Conservation (phyloP, 2,113 vertebrate species). For the Microtus ochrogaster region DNA sequence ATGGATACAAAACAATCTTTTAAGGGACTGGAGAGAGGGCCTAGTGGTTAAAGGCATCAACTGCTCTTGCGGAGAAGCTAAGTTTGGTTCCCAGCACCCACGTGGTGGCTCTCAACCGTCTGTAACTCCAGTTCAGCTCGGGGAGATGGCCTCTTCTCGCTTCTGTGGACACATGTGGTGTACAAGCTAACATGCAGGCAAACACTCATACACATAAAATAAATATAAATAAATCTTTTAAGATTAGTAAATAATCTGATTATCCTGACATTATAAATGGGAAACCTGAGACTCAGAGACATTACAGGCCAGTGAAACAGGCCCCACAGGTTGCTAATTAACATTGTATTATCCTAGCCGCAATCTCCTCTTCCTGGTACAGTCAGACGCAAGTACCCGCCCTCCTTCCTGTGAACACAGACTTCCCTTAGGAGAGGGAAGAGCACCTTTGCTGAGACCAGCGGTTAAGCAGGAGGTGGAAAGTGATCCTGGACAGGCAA, state of each 20-base stretch:
- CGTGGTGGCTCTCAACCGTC: not conserved
- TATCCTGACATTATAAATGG: not conserved
- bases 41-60: not conserved
- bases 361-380: not conserved
- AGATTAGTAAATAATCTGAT: not conserved
- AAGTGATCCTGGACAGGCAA: not conserved
- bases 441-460: not conserved
- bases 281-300: not conserved
- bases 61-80: not conserved
- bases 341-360: not conserved
- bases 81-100: not conserved
- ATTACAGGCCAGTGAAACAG: not conserved
- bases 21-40: not conserved
- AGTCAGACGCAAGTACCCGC: not conserved
- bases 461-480: not conserved
- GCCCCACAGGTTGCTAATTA: not conserved
- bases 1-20: not conserved
- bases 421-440: not conserved
- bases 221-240: not conserved
- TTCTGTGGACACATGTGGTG: not conserved
- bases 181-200: not conserved
- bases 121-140: not conserved
- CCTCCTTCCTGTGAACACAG: not conserved
- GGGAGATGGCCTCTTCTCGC: not conserved
- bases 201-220: not conserved